Base-by-base conservation (phyloP, 2,888 invertebrate species). In the Mantis religiosa region DNA sequence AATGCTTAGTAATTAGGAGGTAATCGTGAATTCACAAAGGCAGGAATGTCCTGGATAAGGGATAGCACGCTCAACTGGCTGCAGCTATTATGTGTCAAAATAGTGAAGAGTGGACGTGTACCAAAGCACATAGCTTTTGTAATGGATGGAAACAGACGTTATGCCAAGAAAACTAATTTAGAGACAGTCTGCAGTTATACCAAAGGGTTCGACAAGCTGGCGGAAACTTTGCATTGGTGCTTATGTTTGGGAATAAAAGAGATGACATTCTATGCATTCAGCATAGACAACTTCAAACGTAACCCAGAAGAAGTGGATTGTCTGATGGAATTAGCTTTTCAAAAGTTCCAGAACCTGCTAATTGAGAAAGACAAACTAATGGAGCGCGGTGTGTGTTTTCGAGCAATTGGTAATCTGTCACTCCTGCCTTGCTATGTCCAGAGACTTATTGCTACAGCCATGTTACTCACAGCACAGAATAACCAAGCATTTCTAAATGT, bases 221-320 rank as follows among this genome's bases (percentile, higher is more conserved):
- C 97, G 0, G 96, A 97, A 94, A 97, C 97, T 27, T 93, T 98
- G 83, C 95, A 97, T 93, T 98, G 98, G 98, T 99, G 99, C 93
- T 94, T 97, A 89, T 97, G 98, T 92, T 94, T 99, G 89, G 99
- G 98, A 15, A 96, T 99, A 90, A 95, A 95, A 81, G 99, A 99
- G 95, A 98, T 99, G 0, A 99, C 99, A 12, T 98, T 99, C 1
- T 99, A 99, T 94, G 99, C 99, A 81, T 99, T 99, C 93, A 99
- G 99, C 93, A 99, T 99, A 92, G 99, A 99, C 94, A 99, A 99
- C 93, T 99, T 99, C 92, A 99, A 99, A 93, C 95, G 99, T 89
- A 96, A 96, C 89, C 94, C 96, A 92, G 97, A 98, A 88, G 99
- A 99, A 94, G 98, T 99, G 0, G 95, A 97, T 91, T 96, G 96